These are phyloP conservation scores for Cinara cedri DNA, from an alignment of 2,888 invertebrate species.

Conservation along the genomic window DNA sequence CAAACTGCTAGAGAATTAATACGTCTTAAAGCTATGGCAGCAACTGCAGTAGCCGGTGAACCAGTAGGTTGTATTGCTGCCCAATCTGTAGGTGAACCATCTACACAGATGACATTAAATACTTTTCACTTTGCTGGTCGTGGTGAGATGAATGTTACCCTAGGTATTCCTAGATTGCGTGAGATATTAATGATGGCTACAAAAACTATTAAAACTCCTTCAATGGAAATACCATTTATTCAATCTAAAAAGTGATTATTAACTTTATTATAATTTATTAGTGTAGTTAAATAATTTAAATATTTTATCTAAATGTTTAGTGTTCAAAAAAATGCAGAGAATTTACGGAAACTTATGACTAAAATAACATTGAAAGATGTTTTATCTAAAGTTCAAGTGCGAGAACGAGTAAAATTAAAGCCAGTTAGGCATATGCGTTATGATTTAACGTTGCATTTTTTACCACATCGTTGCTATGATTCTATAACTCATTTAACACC, in stretches of 20 bases:
- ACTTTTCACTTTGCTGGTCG: slow-evolving; percentile 99
- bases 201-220: slow-evolving; percentile 91
- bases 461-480: slow-evolving; percentile 57
- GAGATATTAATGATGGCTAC: slow-evolving; percentile 98
- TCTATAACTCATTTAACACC: slow-evolving; percentile 59
- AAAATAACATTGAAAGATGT: slow-evolving; percentile 81
- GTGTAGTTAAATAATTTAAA: neutral
- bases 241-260: slow-evolving; percentile 59
- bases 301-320: slow-evolving; percentile 62
- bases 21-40: slow-evolving; percentile 65
- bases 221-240: slow-evolving; percentile 89
- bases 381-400: slow-evolving; percentile 73
- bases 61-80: slow-evolving; percentile 96
- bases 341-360: slow-evolving; percentile 75
- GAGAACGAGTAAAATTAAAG: slow-evolving; percentile 67
- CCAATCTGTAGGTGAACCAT: slow-evolving; percentile 98
- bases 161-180: slow-evolving; percentile 96
- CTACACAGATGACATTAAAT: slow-evolving; percentile 99
- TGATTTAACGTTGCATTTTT: slow-evolving; percentile 55
- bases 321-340: slow-evolving; percentile 69
- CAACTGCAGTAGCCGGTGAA: slow-evolving; percentile 71
- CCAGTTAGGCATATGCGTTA: slow-evolving; percentile 65
- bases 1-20: slow-evolving; percentile 60
- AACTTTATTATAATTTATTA: neutral
- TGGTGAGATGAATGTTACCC: slow-evolving; percentile 99